Evolutionary conservation across 2,113 vertebrate genomes (phyloP), one percentile per base, ranked within the genome.

Genomic region (Meleagris gallopavo): DNA sequence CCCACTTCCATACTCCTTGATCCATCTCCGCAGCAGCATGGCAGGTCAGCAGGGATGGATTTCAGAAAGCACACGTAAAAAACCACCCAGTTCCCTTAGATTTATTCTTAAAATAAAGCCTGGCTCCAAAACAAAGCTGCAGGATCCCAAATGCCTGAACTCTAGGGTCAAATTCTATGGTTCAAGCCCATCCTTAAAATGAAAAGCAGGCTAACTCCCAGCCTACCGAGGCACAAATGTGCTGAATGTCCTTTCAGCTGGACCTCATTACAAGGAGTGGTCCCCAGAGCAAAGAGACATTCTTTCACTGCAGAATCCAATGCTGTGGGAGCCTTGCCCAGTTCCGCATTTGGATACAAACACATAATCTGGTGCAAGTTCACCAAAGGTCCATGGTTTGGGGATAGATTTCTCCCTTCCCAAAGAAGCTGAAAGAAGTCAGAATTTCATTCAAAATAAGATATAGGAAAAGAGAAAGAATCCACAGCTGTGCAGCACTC

Each of bases 41-140:
- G 54, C 55, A 43, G 71, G 71, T 54, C 32, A 41, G 71, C 38
- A 74, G 52, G 54, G 41, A 64, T 29, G 11, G 16, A 64, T 24
- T 64, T 64, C 36, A 40, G 38, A 38, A 64, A 12, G 7, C 25
- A 72, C 6, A 3, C 30, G 6, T 46, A 54, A 30, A 0, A 24
- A n/a, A 18, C 4, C 38, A 64, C 61, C 38, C 25, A 64, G 38
- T 24, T 58, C 10, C 19, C 66, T 52, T 10, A 74, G 21, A 27
- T 81, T 77, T n/a, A 6, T 71, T 86, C 83, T 78, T 79, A 86
- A 93, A 91, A 94, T 76, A 93, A 88, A 94, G 77, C 19, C 21
- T 88, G 50, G 32, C 76, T 86, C 41, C 61, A 71, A 83, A 88
- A 55, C 29, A 76, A 85, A 91, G 75, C 64, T 2, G 2, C 38